phyloP scores from a whole-genome alignment of 2,888 invertebrate species.

The Autographa gamma region DNA sequence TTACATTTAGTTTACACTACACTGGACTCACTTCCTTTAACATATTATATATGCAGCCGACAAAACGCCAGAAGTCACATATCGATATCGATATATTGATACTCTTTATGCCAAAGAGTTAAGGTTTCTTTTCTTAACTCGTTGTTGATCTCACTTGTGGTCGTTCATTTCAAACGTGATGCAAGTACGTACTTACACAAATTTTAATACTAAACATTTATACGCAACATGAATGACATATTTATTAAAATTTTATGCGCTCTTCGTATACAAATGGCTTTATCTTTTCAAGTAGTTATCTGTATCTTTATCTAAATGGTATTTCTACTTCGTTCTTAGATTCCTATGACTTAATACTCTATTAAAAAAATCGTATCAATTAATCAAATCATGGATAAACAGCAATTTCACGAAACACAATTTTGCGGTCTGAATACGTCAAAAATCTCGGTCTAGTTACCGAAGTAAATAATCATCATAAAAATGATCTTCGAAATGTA shows the following conservation, averaged over 20 bases:
- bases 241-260: not conserved
- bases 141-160: not conserved
- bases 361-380: too few species aligned
- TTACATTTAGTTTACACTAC: conserved; percentile 22
- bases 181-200: not conserved
- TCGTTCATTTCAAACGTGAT: not conserved
- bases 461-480: conserved; percentile 5
- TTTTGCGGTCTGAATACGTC: not conserved
- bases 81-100: too few species aligned
- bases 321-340: not conserved
- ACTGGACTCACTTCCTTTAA: conserved; percentile 26
- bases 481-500: not conserved
- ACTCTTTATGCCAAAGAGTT: not conserved
- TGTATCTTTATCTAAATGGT: not conserved
- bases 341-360: not conserved
- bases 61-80: too few species aligned
- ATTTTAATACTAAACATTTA: not conserved
- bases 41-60: conserved; percentile 6
- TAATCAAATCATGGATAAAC: too few species aligned
- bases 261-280: not conserved
- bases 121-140: not conserved
- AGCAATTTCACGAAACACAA: not conserved
- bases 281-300: not conserved
- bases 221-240: not conserved
- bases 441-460: not conserved